Conservation (phyloP, 1,140 invertebrate species). For the Potamilus streckersoni region DNA sequence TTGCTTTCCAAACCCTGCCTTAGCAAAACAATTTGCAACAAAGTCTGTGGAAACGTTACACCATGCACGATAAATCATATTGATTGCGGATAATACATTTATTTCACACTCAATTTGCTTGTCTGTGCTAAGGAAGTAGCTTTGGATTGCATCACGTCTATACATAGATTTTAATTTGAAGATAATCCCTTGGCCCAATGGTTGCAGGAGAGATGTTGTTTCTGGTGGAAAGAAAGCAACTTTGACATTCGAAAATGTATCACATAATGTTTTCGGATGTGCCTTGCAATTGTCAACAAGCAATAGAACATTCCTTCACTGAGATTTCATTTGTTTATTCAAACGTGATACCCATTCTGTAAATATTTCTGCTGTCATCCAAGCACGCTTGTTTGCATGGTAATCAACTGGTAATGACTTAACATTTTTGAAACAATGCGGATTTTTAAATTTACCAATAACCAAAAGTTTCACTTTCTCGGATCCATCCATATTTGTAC, state of each 20-base stretch:
- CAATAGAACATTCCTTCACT: slow-evolving; percentile 2
- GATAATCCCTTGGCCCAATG: slow-evolving; percentile 2
- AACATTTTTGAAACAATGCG: slow-evolving; percentile 67
- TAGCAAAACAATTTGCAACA: too few relatives aligned
- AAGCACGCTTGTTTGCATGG: slow-evolving; percentile 67
- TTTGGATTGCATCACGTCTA: background rate
- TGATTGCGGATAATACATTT: too few relatives aligned
- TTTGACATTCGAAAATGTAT: slow-evolving; percentile 5
- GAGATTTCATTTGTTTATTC: slow-evolving; percentile 3
- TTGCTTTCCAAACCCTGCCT: too few relatives aligned
- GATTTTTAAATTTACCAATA: slow-evolving; percentile 69
- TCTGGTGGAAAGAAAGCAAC: slow-evolving; percentile 9
- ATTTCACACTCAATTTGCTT: too few relatives aligned
- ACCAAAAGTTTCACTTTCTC: slow-evolving; percentile 68
- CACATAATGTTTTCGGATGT: background rate
- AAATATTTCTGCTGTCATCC: slow-evolving; percentile 67
- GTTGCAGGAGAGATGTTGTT: background rate
- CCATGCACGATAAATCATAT: too few relatives aligned
- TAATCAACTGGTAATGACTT: slow-evolving; percentile 64
- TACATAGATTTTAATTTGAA: slow-evolving; percentile 6
- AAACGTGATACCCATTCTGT: slow-evolving; percentile 17
- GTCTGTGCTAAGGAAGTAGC: too few relatives aligned
- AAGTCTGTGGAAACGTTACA: too few relatives aligned
- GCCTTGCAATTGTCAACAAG: slow-evolving; percentile 6
- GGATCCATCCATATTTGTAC: slow-evolving; percentile 63